Percentiles rank a stretch among this genome's conserved stretches.
phyloP scores from a whole-genome alignment of 2,797 vertebrate species.

The Mycteria americana region DNA sequence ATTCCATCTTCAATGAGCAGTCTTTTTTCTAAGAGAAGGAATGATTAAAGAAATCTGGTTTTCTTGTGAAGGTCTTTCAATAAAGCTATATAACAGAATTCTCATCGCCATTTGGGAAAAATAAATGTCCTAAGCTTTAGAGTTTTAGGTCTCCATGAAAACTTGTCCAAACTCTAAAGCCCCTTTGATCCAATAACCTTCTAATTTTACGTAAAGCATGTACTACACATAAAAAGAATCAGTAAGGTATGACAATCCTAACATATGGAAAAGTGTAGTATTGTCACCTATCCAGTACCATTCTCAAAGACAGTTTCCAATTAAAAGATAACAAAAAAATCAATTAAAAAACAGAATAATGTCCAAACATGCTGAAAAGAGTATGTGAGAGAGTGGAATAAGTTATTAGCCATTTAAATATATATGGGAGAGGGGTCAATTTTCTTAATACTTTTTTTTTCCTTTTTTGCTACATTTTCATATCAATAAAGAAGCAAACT shows the following conservation, averaged over 20 bases:
- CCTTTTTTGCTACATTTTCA: background rate
- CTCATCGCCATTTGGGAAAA: background rate
- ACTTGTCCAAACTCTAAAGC: background rate
- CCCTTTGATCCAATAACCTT: background rate
- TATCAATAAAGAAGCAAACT: background rate
- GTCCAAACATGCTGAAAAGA: background rate
- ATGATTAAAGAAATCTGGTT: background rate
- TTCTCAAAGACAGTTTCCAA: background rate
- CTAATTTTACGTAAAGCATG: background rate
- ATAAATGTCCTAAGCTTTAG: background rate
- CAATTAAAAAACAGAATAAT: background rate
- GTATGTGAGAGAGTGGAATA: background rate
- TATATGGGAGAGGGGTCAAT: accelerated
- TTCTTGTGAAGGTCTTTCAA: background rate
- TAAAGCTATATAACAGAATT: background rate
- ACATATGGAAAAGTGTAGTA: background rate
- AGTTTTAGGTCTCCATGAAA: background rate
- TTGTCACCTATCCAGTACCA: background rate
- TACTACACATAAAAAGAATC: background rate
- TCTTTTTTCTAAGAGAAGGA: background rate
- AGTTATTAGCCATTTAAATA: background rate
- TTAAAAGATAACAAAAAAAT: background rate
- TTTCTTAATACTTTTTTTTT: background rate
- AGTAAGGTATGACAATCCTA: background rate
- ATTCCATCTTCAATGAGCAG: background rate